Conservation (phyloP, 2,888 invertebrate species). For the Erpobdella octoculata region DNA sequence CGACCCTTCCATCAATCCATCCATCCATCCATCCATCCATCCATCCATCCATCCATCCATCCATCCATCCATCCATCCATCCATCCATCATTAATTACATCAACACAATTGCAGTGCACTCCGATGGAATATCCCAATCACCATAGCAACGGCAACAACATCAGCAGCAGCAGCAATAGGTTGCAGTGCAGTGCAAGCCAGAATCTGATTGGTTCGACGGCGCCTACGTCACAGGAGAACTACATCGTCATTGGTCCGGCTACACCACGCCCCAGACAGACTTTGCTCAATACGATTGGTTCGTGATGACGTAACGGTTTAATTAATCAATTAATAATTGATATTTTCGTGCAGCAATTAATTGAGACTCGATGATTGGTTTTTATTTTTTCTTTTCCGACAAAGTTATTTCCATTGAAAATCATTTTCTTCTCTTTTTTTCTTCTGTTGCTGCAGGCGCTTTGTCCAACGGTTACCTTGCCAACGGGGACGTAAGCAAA, state of each 20-base stretch:
- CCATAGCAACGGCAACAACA: background rate
- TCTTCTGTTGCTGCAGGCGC: too few species aligned
- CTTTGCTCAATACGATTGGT: slow-evolving; percentile 9
- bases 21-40: too few species aligned
- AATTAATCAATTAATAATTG: background rate
- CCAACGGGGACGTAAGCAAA: background rate
- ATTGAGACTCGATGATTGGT: slow-evolving; percentile 3
- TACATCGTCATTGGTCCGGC: slow-evolving; percentile 4
- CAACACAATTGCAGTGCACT: background rate
- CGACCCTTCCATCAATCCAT: too few species aligned
- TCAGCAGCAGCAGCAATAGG: background rate
- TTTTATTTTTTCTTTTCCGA: too few species aligned
- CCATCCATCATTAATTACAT: too few species aligned
- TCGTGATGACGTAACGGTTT: background rate
- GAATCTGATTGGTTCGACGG: background rate
- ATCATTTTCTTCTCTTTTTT: background rate
- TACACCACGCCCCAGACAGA: background rate
- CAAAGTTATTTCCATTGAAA: too few species aligned
- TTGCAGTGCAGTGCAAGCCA: slow-evolving; percentile 1
- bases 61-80: too few species aligned
- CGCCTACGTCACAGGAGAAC: slow-evolving; percentile 5
- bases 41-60: too few species aligned
- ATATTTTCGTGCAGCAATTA: background rate
- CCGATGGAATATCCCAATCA: background rate
- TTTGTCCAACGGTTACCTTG: background rate